Base-by-base conservation (phyloP, 2,113 vertebrate species). In the Anguilla japonica region DNA sequence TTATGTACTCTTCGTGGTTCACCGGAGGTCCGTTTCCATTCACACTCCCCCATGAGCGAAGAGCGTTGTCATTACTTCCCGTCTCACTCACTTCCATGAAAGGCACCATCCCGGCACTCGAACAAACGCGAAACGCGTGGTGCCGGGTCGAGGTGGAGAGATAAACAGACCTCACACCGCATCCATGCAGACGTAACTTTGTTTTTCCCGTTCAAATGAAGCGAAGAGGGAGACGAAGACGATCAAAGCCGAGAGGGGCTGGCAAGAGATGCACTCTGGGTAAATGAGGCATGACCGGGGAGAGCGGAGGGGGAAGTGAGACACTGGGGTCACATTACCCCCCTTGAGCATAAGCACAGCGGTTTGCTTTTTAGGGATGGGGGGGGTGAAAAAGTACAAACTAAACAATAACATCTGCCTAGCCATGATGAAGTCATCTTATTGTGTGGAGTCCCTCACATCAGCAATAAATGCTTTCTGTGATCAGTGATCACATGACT, bases 121-220 rank as follows among this genome's bases (percentile, higher is more conserved):
- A 53, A 53, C 50, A 53, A 89, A 87, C 82, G 83, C 87, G 83
- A 83, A 89, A 87, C 88, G 90, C 89, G 86, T 84, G 88, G 80
- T 83, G 88, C 79, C 18, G 40, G 11, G 83, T 39, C 89, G 75
- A 75, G 87, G 88, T 20, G 29, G 46, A 29, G 56, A 82, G 63
- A 81, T 85, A 26, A 84, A 2, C 34, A 71, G n/a, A 81, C 6
- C 2, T 26, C 75, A n/a, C 29, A 16, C 84, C 5, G 60, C 43
- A 87, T 29, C 84, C 41, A 78, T 56, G 82, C 26, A 79, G 71
- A 53, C 82, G 15, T 86, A 75, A 83, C 56, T 67, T 15, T 75
- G 71, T 87, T 84, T 46, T 89, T 87, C 85, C 18, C 67, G 41
- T 88, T 40, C 84, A 67, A 87, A 57, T 18, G 75, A 29, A 56